These are phyloP conservation scores for Hemiprocne comata DNA, from an alignment of 2,113 vertebrate genomes.

Conservation along the genomic window DNA sequence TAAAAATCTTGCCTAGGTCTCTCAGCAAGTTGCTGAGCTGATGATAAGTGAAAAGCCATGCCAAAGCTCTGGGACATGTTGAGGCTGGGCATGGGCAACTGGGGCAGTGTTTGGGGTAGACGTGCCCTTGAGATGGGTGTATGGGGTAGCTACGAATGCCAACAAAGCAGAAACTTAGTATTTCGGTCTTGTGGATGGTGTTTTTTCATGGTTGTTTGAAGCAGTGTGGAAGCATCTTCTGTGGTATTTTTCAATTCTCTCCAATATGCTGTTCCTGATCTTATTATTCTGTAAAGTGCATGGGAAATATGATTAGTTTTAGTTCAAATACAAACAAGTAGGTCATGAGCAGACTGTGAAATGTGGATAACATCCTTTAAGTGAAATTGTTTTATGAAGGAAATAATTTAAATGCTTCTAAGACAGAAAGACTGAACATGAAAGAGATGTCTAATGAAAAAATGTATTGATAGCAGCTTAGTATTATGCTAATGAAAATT, in stretches of 20 bases:
- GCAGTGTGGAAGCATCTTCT: neutral
- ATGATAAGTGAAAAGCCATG: neutral
- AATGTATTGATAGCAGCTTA: neutral
- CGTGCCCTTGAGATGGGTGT: neutral
- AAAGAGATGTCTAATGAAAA: conserved; percentile 1
- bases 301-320: conserved; percentile 34
- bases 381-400: conserved; percentile 31
- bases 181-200: neutral
- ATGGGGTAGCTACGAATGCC: neutral
- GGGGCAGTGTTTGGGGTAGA: neutral
- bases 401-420: conserved; percentile 1
- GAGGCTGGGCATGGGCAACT: neutral
- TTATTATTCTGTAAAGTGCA: conserved; percentile 17
- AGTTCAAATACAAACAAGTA: conserved; percentile 47
- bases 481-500: neutral
- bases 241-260: neutral
- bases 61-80: neutral
- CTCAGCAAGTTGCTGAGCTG: neutral
- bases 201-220: neutral
- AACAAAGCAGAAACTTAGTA: neutral
- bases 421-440: neutral
- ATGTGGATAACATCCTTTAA: conserved; percentile 43
- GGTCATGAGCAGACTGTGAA: conserved; percentile 45
- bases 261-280: neutral
- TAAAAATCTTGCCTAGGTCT: neutral